Percentiles rank a stretch among this genome's conserved stretches.
Evolutionary conservation across 1,140 invertebrate species (phyloP).

Genomic region (Trichogramma pretiosum): DNA sequence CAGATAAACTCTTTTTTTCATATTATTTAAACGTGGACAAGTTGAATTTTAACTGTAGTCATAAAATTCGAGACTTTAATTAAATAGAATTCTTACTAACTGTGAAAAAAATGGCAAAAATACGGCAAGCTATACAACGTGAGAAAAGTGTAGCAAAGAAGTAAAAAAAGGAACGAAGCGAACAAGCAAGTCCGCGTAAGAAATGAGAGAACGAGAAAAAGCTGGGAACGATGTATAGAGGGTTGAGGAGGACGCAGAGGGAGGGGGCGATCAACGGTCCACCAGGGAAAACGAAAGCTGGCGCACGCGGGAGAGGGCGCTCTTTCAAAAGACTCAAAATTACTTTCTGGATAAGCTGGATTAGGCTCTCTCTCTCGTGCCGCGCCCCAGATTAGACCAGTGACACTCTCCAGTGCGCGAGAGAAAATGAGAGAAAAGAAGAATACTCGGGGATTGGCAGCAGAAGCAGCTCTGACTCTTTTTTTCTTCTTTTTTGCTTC

Average conservation of each 20-base stretch:
- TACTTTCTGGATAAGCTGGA: conserved; percentile 49
- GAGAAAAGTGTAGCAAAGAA: not conserved
- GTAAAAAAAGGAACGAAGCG: conserved; percentile 5
- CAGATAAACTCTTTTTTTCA: no score
- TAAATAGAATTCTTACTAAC: not conserved
- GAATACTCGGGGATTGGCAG: conserved; percentile 3
- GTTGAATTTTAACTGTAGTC: no score
- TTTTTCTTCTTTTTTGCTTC: conserved; percentile 25
- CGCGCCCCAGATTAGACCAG: conserved; percentile 41
- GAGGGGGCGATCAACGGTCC: conserved; percentile 13
- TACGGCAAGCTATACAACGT: no score
- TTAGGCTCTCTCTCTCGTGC: conserved; percentile 43
- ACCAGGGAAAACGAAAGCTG: conserved; percentile 7
- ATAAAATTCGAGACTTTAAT: not conserved
- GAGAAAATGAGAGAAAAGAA: conserved; percentile 12
- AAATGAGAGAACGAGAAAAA: not conserved
- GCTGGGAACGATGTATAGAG: not conserved
- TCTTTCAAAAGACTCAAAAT: conserved; percentile 46
- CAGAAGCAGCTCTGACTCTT: conserved; percentile 15
- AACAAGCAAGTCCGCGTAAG: not conserved
- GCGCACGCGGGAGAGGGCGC: not conserved
- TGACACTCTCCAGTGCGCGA: conserved; percentile 28
- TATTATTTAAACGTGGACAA: no score
- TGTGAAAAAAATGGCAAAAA: not conserved
- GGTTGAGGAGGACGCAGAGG: conserved; percentile 1